Conservation (phyloP, 2,888 invertebrate species). For the Ormyrus thymus region DNA sequence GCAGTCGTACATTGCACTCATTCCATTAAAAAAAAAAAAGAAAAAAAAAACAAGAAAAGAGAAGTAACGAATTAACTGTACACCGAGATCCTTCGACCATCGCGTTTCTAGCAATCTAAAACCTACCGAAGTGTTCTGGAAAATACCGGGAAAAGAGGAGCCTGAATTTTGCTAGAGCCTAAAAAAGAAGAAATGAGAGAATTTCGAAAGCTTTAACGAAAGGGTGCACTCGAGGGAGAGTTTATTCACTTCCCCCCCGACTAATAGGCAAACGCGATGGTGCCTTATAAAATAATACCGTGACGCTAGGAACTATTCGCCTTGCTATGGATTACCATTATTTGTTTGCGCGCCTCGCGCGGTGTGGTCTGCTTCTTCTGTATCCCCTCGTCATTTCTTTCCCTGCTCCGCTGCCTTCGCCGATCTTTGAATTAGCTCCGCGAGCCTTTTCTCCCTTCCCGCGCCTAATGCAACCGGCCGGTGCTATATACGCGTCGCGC, state of each 20-base stretch:
- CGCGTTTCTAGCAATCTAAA: slow-evolving; percentile 59
- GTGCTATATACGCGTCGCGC: not conserved
- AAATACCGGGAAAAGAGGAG: not conserved
- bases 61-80: slow-evolving; percentile 67
- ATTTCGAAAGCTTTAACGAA: too few relatives aligned
- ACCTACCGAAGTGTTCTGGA: not conserved
- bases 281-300: slow-evolving; percentile 72
- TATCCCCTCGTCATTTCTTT: not conserved
- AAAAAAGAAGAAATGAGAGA: too few relatives aligned
- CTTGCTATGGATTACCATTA: slow-evolving; percentile 59
- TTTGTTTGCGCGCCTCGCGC: slow-evolving; percentile 6
- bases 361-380: not conserved
- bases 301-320: slow-evolving; percentile 73
- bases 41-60: slow-evolving; percentile 62
- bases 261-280: slow-evolving; percentile 66
- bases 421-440: not conserved
- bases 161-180: too few relatives aligned
- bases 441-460: not conserved
- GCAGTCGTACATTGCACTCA: slow-evolving; percentile 54
- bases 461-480: not conserved
- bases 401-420: not conserved
- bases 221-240: too few relatives aligned
- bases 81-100: slow-evolving; percentile 71
- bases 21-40: slow-evolving; percentile 55
- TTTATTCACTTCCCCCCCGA: not conserved